Evolutionary conservation across 2,888 invertebrate species (phyloP).

Genomic region (Acrobasis consociella): DNA sequence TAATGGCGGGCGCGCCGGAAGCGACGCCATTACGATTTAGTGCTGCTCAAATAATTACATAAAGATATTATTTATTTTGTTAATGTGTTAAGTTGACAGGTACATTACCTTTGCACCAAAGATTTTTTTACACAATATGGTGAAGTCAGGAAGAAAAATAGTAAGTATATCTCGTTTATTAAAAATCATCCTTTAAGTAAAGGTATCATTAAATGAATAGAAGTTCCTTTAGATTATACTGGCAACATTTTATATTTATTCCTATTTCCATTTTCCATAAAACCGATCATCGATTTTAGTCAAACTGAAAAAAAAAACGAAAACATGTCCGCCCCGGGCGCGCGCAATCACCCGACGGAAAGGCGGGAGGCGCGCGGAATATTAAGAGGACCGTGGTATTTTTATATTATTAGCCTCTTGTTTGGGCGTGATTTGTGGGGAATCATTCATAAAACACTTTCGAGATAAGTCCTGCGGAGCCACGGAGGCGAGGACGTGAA

Average conservation of each 20-base stretch:
- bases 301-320: slow-evolving; percentile 25
- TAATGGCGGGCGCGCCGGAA: slow-evolving; percentile 77
- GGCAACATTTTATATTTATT: background rate
- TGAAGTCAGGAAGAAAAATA: too few relatives aligned
- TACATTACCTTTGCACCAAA: too few relatives aligned
- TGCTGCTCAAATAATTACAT: slow-evolving; percentile 78
- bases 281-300: slow-evolving; percentile 3
- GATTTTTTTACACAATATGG: too few relatives aligned
- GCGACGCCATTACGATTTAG: slow-evolving; percentile 73
- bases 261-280: background rate
- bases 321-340: slow-evolving; percentile 42
- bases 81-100: slow-evolving; percentile 11
- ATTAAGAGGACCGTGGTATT: slow-evolving; percentile 52
- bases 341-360: slow-evolving; percentile 64
- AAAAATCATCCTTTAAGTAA: too few relatives aligned
- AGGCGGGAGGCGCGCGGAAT: slow-evolving; percentile 55
- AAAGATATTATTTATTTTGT: slow-evolving; percentile 47
- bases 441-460: slow-evolving; percentile 31
- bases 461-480: background rate
- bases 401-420: slow-evolving; percentile 43
- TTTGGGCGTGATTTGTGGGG: slow-evolving; percentile 34
- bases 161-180: too few relatives aligned
- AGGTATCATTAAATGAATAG: too few relatives aligned
- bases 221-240: too few relatives aligned
- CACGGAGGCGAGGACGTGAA: background rate